phyloP scores from a whole-genome alignment of 2,888 invertebrate genomes.

The Lasius platythorax region DNA sequence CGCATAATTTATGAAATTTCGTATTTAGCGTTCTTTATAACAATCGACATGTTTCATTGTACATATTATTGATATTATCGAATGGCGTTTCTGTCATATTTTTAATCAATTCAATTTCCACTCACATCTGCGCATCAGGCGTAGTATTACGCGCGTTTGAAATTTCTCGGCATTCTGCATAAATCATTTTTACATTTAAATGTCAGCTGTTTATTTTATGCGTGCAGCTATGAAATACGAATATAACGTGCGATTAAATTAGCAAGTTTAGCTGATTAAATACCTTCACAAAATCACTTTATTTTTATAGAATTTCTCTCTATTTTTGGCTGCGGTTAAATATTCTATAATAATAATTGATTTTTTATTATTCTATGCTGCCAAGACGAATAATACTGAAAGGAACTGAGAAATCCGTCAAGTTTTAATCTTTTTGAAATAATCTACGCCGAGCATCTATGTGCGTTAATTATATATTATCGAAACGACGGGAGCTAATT shows the following conservation, averaged over 20 bases:
- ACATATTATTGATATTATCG: not conserved
- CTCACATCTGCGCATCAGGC: not conserved
- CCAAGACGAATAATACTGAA: slow-evolving; percentile 1
- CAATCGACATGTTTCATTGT: not conserved
- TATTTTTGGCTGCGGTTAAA: not conserved
- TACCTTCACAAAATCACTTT: not conserved
- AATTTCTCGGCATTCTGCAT: slow-evolving; percentile 9
- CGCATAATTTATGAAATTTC: slow-evolving; percentile 14
- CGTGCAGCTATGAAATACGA: not conserved
- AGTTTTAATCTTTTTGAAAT: not conserved
- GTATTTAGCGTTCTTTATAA: not conserved
- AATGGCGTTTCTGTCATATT: slow-evolving; percentile 6
- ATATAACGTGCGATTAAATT: not conserved
- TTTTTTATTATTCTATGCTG: not conserved
- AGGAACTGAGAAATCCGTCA: not conserved
- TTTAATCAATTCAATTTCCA: slow-evolving; percentile 34
- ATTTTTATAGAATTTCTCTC: not conserved
- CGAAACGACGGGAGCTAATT: not conserved
- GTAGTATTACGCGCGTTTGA: slow-evolving; percentile 5
- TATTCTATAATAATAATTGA: not conserved
- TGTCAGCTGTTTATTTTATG: slow-evolving; percentile 6
- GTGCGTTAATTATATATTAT: slow-evolving; percentile 7
- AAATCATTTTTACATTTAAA: slow-evolving; percentile 27
- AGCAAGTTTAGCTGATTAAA: not conserved
- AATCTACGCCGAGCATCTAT: not conserved